Base-by-base conservation (phyloP, 2,113 vertebrate genomes). In the Melanostigma gelatinosum region DNA sequence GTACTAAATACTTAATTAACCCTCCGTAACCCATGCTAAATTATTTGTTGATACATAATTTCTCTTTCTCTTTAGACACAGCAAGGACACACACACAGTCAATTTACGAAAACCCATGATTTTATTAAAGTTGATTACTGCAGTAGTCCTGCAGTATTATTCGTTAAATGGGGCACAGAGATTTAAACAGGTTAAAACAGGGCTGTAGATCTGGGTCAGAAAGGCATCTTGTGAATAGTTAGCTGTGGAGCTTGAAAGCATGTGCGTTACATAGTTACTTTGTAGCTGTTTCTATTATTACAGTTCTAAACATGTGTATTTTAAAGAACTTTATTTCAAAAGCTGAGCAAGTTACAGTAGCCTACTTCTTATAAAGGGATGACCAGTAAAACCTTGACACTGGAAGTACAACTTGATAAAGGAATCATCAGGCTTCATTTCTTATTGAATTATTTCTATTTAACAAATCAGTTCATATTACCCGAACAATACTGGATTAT, bases 1-100 rank as follows among this genome's bases (percentile, higher is more conserved):
- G 75, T 74, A 88, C 81, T 87, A 86, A 89, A 85, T 86, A 85
- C 68, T 80, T 79, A 88, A 93, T 93, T 94, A 93, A 94, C 92
- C 90, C 89, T 65, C 77, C 1, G 42, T 86, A 86, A 80, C 85
- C 87, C 57, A 63, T 65, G 52, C 70, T 72, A 60, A 66, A 86
- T 84, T 83, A 66, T 80, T 74, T 75, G 70, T 67, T 29, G n/a
- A 62, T 66, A 52, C n/a, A 69, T 69, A n/a, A 75, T 55, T 77
- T 67, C 2, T 76, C 27, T 46, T 24, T 61, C 48, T 77, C 38
- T 13, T 42, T n/a, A 65, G 64, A 71, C 67, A 63, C 34, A 58
- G 10, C 50, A n/a, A n/a, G 40, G 46, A 75, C 32, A 27, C 38
- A 22, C 52, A 34, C 38, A 6, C 10, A 4, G 20, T 7, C n/a